Conservation (phyloP, 2,888 invertebrate genomes). For the Netelia virgata region DNA sequence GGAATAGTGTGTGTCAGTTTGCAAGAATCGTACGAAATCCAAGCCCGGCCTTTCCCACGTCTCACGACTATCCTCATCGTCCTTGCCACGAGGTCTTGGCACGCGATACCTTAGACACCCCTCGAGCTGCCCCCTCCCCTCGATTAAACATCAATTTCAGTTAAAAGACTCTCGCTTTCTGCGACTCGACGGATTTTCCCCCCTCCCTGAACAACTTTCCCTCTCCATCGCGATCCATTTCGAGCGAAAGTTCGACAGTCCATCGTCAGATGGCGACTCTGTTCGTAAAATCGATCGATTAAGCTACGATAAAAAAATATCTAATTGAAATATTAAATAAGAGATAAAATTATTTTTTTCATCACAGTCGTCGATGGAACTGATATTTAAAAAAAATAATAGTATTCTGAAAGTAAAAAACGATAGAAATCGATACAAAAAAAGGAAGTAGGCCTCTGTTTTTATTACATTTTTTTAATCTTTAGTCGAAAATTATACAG, state of each 20-base stretch:
- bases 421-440: background rate
- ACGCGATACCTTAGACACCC: conserved; percentile 3
- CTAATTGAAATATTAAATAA: background rate
- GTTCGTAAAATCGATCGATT: conserved; percentile 36
- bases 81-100: conserved; percentile 58
- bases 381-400: too few relatives aligned
- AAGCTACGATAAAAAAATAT: background rate
- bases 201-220: conserved; percentile 31
- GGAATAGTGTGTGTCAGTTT: background rate
- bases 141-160: background rate
- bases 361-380: too few relatives aligned
- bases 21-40: conserved; percentile 34
- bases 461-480: background rate
- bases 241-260: conserved; percentile 32
- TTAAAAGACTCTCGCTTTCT: conserved; percentile 24
- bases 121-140: background rate
- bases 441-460: background rate
- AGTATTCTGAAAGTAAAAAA: too few relatives aligned
- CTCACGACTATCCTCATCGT: conserved; percentile 60
- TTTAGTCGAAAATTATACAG: background rate
- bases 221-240: conserved; percentile 23
- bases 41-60: conserved; percentile 53
- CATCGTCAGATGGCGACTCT: conserved; percentile 65
- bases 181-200: conserved; percentile 17
- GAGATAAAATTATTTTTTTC: too few relatives aligned